phyloP scores from a whole-genome alignment of 2,888 invertebrate genomes.

The Coleophora deauratella region DNA sequence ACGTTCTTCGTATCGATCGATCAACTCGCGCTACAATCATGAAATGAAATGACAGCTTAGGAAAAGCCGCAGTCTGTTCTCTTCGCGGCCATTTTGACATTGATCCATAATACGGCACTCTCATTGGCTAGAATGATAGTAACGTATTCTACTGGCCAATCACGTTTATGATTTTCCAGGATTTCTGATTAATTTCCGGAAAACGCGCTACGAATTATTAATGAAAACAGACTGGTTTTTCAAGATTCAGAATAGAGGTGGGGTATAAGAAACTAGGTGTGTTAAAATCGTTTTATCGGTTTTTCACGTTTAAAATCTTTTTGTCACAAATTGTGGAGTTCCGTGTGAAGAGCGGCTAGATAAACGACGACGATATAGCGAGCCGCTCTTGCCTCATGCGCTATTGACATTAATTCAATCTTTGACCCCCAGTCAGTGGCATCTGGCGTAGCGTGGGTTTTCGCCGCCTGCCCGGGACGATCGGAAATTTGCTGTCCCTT shows the following conservation, averaged over 20 bases:
- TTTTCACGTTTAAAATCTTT: no score
- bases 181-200: slow-evolving; percentile 23
- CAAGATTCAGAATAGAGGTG: background rate
- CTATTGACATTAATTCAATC: no score
- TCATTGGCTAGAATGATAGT: slow-evolving; percentile 28
- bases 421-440: no score
- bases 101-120: slow-evolving; percentile 25
- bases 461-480: no score
- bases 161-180: slow-evolving; percentile 11
- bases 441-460: no score
- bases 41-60: slow-evolving; percentile 28
- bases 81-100: slow-evolving; percentile 25
- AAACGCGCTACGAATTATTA: slow-evolving; percentile 10
- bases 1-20: slow-evolving; percentile 63
- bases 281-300: background rate
- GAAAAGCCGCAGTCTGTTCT: slow-evolving; percentile 39
- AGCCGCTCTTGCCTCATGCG: no score
- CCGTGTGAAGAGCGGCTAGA: no score
- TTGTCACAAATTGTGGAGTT: no score
- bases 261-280: background rate
- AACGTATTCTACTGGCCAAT: slow-evolving; percentile 21
- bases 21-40: slow-evolving; percentile 27
- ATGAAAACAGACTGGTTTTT: background rate
- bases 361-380: no score
- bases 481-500: no score